phyloP scores from a whole-genome alignment of 2,113 vertebrate genomes.

The Hepsetus odoe region DNA sequence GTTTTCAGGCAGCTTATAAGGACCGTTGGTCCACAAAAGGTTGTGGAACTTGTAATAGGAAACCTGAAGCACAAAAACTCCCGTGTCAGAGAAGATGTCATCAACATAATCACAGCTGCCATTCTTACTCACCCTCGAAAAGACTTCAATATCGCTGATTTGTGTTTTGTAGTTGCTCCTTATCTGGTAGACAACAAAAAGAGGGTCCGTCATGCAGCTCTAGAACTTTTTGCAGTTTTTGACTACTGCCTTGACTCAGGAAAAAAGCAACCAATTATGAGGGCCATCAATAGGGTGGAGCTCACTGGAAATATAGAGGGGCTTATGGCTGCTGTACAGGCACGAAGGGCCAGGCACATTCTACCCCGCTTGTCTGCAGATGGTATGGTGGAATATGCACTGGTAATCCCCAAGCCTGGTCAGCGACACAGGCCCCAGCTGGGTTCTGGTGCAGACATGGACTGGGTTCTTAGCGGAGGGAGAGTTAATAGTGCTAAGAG shows the following conservation, averaged over 20 bases:
- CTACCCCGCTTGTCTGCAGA: conserved; percentile 78
- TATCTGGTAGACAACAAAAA: conserved; percentile 82
- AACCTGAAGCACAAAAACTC: conserved; percentile 83
- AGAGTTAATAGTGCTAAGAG: conserved; percentile 80
- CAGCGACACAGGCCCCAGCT: conserved; percentile 61
- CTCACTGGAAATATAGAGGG: conserved; percentile 79
- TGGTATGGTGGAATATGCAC: conserved; percentile 81
- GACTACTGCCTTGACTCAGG: conserved; percentile 78
- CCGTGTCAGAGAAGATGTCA: conserved; percentile 80
- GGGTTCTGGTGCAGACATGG: conserved; percentile 79
- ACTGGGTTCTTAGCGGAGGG: conserved; percentile 83
- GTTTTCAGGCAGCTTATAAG: conserved; percentile 81
- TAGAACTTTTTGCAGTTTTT: conserved; percentile 83
- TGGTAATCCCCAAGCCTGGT: conserved; percentile 76
- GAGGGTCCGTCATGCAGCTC: conserved; percentile 83
- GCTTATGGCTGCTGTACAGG: conserved; percentile 83
- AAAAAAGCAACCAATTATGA: conserved; percentile 77
- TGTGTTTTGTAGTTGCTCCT: conserved; percentile 83
- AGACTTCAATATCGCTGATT: conserved; percentile 80
- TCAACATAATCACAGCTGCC: conserved; percentile 81
- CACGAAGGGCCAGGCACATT: conserved; percentile 81
- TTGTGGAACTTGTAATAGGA: conserved; percentile 80
- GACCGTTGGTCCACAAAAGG: conserved; percentile 74
- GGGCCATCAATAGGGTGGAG: conserved; percentile 83
- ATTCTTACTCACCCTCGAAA: conserved; percentile 81